Base-by-base conservation (phyloP, 2,888 invertebrate species). In the Pherbina coryleti region DNA sequence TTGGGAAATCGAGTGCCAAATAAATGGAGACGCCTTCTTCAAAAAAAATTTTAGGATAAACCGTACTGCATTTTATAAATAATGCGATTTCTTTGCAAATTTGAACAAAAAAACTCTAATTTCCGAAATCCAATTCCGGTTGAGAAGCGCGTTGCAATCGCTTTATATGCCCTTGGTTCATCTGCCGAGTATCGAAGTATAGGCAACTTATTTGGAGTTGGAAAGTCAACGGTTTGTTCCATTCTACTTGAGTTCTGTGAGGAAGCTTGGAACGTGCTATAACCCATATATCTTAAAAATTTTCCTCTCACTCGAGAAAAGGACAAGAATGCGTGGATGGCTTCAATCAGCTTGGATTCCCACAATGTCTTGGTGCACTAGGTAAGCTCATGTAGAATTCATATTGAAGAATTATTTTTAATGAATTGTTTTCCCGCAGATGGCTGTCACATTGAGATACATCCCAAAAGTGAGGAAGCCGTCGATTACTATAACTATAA, bases 261-360 rank as follows among this genome's bases (percentile, higher is more conserved):
- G 4, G 34, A 31, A 19, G 57, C 57, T 14, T 72, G 55, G 60
- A 31, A 19, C 4, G 8, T 31, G 2, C 34, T 72, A 3, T 72
- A n/a, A n/a, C n/a, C n/a, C n/a, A n/a, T n/a, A n/a, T n/a, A n/a
- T n/a, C n/a, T n/a, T 1, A 55, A 72, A 1, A 4, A 28, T 14
- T 55, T 55, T 19, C 57, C 55, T 28, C 31, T 71, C 2, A 71
- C 71, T 7, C 28, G 31, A 7, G 53, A 53, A 53, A 37, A 71
- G 34, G 73, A n/a, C 14, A 55, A 19, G 77, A 77, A 70, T 66
- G 57, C 64, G 64, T 77, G 5, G 31, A 34, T 9, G 77, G 77
- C 8, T 77, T 77, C 44, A 17, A 69, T 22, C 31, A 22, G n/a
- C n/a, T 75, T 0, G 76, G 71, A 19, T 66, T 76, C 55, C 78